These are phyloP conservation scores for Pterocles orientalis DNA, from an alignment of 2,113 vertebrate species.

Conservation along the genomic window DNA sequence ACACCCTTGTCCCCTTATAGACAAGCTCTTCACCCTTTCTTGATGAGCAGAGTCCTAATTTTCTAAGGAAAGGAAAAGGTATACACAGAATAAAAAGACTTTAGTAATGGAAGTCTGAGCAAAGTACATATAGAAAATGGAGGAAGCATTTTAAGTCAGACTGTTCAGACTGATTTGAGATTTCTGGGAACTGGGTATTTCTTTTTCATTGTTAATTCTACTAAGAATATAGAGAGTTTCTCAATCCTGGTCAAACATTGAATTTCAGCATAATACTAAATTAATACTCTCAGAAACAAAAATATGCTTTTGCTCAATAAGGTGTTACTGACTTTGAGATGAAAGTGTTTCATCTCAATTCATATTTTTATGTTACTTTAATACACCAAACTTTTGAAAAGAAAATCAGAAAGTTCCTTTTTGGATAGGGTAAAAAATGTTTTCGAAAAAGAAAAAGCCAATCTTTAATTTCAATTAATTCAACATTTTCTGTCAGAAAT, in stretches of 20 bases:
- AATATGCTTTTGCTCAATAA: background rate
- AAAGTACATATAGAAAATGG: background rate
- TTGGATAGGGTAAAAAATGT: background rate
- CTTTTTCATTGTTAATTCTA: background rate
- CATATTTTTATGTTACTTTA: background rate
- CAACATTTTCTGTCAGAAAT: background rate
- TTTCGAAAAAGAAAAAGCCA: background rate
- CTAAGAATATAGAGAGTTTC: background rate
- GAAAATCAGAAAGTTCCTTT: background rate
- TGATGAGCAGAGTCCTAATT: background rate
- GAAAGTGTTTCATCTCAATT: background rate
- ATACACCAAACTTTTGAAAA: background rate
- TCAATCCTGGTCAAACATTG: background rate
- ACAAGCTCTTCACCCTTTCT: background rate
- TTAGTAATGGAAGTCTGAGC: background rate
- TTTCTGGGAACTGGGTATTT: background rate
- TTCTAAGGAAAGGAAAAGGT: background rate
- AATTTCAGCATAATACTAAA: background rate
- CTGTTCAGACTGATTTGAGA: background rate
- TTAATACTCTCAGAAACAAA: background rate
- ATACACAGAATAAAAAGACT: background rate
- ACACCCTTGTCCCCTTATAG: fast-evolving
- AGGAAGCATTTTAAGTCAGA: background rate
- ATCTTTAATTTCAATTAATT: background rate
- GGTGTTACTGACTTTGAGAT: background rate